A percentile compares a stretch with the other conserved stretches of the same genome.
These are phyloP conservation scores for Acanthisitta chloris DNA, from an alignment of 2,113 vertebrate genomes.

Conservation along the genomic window DNA sequence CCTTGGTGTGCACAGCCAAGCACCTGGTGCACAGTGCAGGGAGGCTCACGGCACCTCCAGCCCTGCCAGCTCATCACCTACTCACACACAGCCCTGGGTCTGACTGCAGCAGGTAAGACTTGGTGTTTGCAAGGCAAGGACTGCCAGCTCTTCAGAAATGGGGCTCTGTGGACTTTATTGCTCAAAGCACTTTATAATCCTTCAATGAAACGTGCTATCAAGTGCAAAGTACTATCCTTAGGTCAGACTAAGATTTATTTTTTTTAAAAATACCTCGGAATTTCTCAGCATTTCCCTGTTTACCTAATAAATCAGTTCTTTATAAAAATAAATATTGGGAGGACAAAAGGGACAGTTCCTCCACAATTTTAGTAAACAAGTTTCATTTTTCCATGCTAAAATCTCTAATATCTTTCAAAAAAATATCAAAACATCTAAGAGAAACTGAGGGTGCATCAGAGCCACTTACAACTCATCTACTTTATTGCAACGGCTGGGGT, in stretches of 20 bases:
- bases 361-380: neutral
- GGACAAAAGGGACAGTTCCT: neutral
- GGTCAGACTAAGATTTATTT: neutral
- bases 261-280: neutral
- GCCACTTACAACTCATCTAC: neutral
- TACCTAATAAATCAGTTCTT: neutral
- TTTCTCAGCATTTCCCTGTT: neutral
- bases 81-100: neutral
- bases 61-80: neutral
- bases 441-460: neutral
- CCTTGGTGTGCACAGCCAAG: rapidly evolving
- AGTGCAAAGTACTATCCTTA: neutral
- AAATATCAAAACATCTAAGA: constrained; percentile 2
- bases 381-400: constrained; percentile 21
- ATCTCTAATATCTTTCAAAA: neutral
- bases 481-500: neutral
- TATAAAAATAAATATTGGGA: constrained; percentile 46
- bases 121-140: neutral
- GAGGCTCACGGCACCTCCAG: neutral
- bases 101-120: neutral
- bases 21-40: rapidly evolving
- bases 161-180: neutral
- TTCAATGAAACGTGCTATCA: neutral
- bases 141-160: neutral
- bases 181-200: constrained; percentile 12